Percentiles rank a stretch among this genome's conserved stretches.
These are phyloP conservation scores for Mythimna ferrago DNA, from an alignment of 2,888 invertebrate genomes.

Conservation along the genomic window DNA sequence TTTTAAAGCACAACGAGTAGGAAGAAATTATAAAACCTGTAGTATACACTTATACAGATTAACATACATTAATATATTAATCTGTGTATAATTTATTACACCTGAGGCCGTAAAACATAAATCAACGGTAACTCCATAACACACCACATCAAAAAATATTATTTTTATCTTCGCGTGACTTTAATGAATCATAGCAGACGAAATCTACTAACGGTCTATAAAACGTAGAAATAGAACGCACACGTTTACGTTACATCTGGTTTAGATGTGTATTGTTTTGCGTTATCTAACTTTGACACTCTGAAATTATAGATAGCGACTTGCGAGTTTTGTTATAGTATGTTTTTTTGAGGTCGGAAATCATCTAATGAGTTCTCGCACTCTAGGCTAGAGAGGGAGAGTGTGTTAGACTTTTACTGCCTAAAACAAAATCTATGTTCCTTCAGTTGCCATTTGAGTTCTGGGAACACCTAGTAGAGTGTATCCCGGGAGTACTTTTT, in stretches of 20 bases:
- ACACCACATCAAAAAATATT: slow-evolving; percentile 43
- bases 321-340: neutral
- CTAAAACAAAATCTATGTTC: too few relatives aligned
- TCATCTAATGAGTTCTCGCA: too few relatives aligned
- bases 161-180: slow-evolving; percentile 32
- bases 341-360: neutral
- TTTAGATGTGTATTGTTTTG: slow-evolving; percentile 53
- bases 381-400: too few relatives aligned
- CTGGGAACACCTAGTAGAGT: too few relatives aligned
- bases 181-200: slow-evolving; percentile 64
- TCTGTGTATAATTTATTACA: slow-evolving; percentile 26
- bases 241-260: slow-evolving; percentile 64
- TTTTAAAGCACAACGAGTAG: too few relatives aligned
- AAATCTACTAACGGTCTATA: slow-evolving; percentile 61
- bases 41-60: neutral
- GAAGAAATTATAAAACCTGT: too few relatives aligned
- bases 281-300: slow-evolving; percentile 26
- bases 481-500: too few relatives aligned
- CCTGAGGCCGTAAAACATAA: slow-evolving; percentile 31
- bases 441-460: too few relatives aligned
- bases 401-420: too few relatives aligned
- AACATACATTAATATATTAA: slow-evolving; percentile 12
- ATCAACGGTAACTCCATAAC: slow-evolving; percentile 36
- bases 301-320: slow-evolving; percentile 10
- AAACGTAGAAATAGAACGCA: slow-evolving; percentile 69